phyloP scores from a whole-genome alignment of 2,888 invertebrate species.

The Cremastinae sp. region DNA sequence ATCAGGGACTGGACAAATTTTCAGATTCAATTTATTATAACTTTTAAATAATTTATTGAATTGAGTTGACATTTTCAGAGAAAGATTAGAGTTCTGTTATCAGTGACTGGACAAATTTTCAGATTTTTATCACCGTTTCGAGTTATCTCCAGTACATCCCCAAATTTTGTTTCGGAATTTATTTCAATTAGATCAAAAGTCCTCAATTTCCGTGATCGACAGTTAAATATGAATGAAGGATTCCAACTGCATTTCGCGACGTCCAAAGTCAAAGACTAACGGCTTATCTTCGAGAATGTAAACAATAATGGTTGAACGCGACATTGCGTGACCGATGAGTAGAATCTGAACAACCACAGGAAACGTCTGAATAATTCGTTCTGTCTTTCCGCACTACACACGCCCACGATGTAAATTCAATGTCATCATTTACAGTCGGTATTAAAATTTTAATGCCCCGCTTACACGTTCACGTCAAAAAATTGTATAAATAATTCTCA shows the following conservation, averaged over 20 bases:
- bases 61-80: too few relatives aligned
- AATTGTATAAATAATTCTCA: neutral
- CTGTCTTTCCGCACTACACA: slow-evolving; percentile 15
- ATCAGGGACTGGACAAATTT: too few relatives aligned
- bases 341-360: neutral
- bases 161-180: too few relatives aligned
- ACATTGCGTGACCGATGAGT: slow-evolving; percentile 35
- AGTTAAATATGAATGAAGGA: neutral
- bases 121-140: too few relatives aligned
- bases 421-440: slow-evolving; percentile 2
- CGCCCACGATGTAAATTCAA: neutral
- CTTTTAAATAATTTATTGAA: too few relatives aligned
- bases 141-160: too few relatives aligned
- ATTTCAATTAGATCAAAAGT: too few relatives aligned
- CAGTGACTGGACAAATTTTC: too few relatives aligned
- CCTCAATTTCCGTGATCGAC: neutral
- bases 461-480: neutral
- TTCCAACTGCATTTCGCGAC: neutral
- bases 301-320: slow-evolving; percentile 27
- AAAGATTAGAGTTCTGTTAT: too few relatives aligned
- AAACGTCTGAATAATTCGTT: slow-evolving; percentile 36
- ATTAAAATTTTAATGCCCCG: slow-evolving; percentile 10
- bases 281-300: slow-evolving; percentile 24
- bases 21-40: too few relatives aligned
- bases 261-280: slow-evolving; percentile 42